Conservation (phyloP, 2,113 vertebrate genomes). For the Elaphurus davidianus region DNA sequence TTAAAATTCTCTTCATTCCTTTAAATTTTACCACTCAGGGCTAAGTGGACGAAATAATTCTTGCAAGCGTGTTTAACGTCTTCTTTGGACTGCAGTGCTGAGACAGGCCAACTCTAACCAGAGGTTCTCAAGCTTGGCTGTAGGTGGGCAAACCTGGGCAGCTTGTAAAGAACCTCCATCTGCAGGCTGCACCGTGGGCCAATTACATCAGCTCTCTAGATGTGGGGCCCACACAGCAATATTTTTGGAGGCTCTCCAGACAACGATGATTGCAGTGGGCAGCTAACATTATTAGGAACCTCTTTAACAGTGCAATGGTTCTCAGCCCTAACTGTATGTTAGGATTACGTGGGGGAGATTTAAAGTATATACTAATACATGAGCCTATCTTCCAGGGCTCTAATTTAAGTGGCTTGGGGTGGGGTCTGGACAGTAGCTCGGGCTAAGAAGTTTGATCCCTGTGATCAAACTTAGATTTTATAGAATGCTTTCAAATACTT, state of each 20-base stretch:
- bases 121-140: background rate
- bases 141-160: background rate
- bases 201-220: background rate
- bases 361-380: background rate
- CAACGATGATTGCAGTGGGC: background rate
- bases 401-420: background rate
- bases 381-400: too few relatives aligned
- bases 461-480: background rate
- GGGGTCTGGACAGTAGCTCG: background rate
- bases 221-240: background rate
- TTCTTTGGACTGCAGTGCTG: background rate
- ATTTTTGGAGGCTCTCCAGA: background rate
- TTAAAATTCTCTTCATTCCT: background rate
- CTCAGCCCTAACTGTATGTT: background rate
- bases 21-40: background rate
- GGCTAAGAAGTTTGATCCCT: background rate
- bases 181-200: background rate
- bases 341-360: background rate
- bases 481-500: background rate
- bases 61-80: background rate
- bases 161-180: background rate
- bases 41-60: background rate
- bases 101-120: background rate
- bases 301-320: background rate
- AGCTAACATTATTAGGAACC: background rate